Base-by-base conservation (phyloP, 2,797 vertebrate genomes). In the Enteromius trimaculatus region DNA sequence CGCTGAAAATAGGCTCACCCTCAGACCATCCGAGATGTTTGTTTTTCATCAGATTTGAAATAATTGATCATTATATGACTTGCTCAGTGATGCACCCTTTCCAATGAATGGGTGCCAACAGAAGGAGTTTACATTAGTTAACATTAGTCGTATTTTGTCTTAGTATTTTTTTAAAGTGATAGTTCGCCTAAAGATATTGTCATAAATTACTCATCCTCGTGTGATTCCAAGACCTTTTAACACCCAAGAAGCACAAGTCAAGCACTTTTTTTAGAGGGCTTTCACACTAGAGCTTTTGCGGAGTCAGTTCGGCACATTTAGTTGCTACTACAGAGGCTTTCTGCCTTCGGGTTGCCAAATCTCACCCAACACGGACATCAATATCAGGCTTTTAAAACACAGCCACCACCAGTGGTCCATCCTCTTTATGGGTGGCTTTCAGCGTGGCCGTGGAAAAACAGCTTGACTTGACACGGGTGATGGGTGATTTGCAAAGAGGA, bases 401-500 rank as follows among this genome's bases (percentile, higher is more conserved):
- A 75, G 70, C 80, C 44, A 23, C 66, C 31, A 47, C 10, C 44
- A 77, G 66, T 51, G 69, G 77, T 72, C 79, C 76, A 65, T 78
- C 55, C 80, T 72, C 76, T 83, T 84, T 55, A 74, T 51, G 53
- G 66, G 37, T 49, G 47, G 62, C 74, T 44, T 85, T 85, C 69
- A 75, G 81, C 79, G 16, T 16, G 72, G 65, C 72, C 58, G 51
- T 58, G 53, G 58, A 77, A 42, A 80, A 79, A 49, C 79, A 65
- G 79, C 80, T 77, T 92, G 93, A 94, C 94, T 93, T 97, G 96
- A 97, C 97, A 96, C 94, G 94, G 92, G 95, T 95, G 96, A 97
- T 97, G 96, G 96, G 95, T 96, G 93, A 97, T 96, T 98, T 97
- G 97, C 97, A 97, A 97, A 97, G 96, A 97, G 97, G 97, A 98